phyloP scores from a whole-genome alignment of 2,888 invertebrate genomes.

The Clostera curtula region DNA sequence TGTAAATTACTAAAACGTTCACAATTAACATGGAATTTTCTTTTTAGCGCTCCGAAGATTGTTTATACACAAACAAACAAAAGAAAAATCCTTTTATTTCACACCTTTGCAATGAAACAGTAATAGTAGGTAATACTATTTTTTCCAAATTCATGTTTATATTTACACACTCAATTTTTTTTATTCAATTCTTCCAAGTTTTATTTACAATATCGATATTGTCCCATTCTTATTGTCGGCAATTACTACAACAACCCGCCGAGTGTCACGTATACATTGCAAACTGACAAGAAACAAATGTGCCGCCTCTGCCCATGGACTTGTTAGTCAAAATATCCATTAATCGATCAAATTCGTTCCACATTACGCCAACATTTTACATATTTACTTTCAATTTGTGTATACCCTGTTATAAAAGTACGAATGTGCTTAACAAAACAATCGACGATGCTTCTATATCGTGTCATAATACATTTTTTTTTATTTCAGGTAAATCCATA shows the following conservation, averaged over 20 bases:
- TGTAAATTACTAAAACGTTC: too few species aligned
- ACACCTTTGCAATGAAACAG: background rate
- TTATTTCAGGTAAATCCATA: conserved; percentile 38
- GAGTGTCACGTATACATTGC: conserved; percentile 61
- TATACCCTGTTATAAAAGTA: too few species aligned
- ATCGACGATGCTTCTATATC: too few species aligned
- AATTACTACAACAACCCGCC: conserved; percentile 43
- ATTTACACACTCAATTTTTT: too few species aligned
- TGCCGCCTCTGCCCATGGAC: conserved; percentile 34
- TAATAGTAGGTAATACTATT: too few species aligned
- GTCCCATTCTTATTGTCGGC: conserved; percentile 30
- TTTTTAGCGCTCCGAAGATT: too few species aligned
- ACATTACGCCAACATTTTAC: too few species aligned
- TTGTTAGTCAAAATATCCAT: conserved; percentile 47
- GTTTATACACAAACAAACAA: background rate
- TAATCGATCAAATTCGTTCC: conserved; percentile 34
- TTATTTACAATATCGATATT: conserved; percentile 20
- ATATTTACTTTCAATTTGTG: too few species aligned
- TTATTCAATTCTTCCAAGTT: too few species aligned
- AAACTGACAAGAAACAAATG: conserved; percentile 53
- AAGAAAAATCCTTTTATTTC: background rate
- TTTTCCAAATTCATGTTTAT: too few species aligned
- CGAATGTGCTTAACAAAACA: background rate
- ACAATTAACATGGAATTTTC: too few species aligned
- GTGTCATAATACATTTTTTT: conserved; percentile 23